These are phyloP conservation scores for Folsomia manolachei DNA, from an alignment of 2,888 invertebrate genomes.

Conservation along the genomic window DNA sequence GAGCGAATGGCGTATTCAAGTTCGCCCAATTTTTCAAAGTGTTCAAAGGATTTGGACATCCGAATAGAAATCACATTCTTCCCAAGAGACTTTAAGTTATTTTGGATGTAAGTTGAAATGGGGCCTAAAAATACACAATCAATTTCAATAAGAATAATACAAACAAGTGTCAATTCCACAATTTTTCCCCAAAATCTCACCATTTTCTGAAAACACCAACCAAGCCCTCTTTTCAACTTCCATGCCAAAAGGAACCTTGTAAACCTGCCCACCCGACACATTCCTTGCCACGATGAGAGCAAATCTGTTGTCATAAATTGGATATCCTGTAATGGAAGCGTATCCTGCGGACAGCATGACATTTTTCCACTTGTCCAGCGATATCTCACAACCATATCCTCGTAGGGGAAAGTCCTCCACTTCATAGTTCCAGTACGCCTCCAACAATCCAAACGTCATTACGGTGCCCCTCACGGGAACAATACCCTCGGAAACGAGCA, in stretches of 20 bases:
- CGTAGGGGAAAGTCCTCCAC: conserved; percentile 24
- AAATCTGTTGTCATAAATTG: background rate
- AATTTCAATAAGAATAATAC: background rate
- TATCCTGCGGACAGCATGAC: conserved; percentile 19
- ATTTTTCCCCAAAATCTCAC: background rate
- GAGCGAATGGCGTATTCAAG: conserved; percentile 15
- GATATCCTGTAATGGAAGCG: background rate
- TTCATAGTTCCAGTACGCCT: conserved; percentile 30
- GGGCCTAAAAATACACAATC: background rate
- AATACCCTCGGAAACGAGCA: conserved; percentile 21
- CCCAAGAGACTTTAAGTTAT: conserved; percentile 9
- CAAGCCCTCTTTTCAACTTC: conserved; percentile 10
- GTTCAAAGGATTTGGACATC: conserved; percentile 10
- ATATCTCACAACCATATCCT: conserved; percentile 23
- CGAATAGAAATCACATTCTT: conserved; percentile 17
- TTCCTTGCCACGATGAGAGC: conserved; percentile 11
- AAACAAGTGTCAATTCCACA: background rate
- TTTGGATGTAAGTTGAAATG: conserved; percentile 14
- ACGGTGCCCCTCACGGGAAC: conserved; percentile 15
- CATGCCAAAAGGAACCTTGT: background rate
- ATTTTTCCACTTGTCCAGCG: conserved; percentile 18
- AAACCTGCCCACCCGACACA: background rate
- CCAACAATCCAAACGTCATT: conserved; percentile 28
- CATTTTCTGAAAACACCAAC: conserved; percentile 21
- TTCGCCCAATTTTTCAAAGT: conserved; percentile 14